Evolutionary conservation across 2,888 invertebrate genomes (phyloP), one percentile per base, ranked within the genome.

Genomic region (Drosophila siamana): DNA sequence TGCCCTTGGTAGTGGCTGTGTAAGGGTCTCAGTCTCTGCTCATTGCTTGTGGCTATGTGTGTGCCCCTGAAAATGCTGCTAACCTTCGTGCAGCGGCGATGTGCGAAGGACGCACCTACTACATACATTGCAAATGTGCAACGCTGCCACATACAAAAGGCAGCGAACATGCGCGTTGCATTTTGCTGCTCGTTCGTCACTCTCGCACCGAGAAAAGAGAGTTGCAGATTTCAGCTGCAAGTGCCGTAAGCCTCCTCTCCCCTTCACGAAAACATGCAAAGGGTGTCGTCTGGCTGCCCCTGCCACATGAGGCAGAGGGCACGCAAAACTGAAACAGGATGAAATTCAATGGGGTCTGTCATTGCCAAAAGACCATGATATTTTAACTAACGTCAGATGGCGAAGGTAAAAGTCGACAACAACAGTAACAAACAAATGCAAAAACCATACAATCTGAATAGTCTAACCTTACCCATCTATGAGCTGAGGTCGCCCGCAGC

Each of bases 1-100:
- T 91, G 91, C 91, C 91, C 91, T 91, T 91, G 91, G 91, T 89
- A 68, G 69, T 63, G 44, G 44, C 62, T 64, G 24, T 51, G 48
- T 36, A 48, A 55, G 51, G 66, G 55, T 54, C 66, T 57, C 13
- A 62, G 55, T 54, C 66, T 57, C 13, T 50, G 30, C 57, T 24
- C 41, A 28, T 41, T 65, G 64, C n/a, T 64, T 46, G 38, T 60
- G 40, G n/a, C 36, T 36, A 24, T 44, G 48, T 47, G 47, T 60
- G 88, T 74, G 75, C 63, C 71, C 67, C 87, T 75, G 69, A 70
- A 74, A 73, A 68, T 69, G 56, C 69, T 78, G 19, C 19, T 85
- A 85, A 82, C 86, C 84, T 85, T 86, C 87, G 87, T 84, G 82
- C 84, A 83, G 84, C 65, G 28, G 60, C 62, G 22, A 16, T 28